phyloP scores from a whole-genome alignment of 2,113 vertebrate genomes.

The Nothocercus julius region DNA sequence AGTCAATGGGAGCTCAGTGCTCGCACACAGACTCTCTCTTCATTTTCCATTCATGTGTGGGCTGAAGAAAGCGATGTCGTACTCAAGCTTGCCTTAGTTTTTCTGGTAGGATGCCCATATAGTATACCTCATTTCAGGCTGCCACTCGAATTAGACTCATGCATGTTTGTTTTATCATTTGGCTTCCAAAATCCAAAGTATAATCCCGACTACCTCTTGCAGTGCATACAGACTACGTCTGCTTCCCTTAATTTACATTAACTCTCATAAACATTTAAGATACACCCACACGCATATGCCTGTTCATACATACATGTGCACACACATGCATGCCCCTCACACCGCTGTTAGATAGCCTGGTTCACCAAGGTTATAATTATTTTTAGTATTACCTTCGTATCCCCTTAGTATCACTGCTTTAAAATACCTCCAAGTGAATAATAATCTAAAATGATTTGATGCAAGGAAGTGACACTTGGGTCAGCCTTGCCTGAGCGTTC shows the following conservation, averaged over 20 bases:
- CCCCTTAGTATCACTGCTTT: background rate
- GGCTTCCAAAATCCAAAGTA: background rate
- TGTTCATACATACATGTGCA: rapidly evolving
- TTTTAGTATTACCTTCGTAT: background rate
- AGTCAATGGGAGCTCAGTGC: background rate
- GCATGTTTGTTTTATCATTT: background rate
- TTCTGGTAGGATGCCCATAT: background rate
- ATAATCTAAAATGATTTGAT: background rate
- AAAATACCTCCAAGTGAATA: background rate
- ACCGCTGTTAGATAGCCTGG: background rate
- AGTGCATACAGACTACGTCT: background rate
- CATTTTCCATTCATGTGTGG: background rate
- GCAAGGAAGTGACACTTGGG: background rate
- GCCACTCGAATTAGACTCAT: background rate
- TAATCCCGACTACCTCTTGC: background rate
- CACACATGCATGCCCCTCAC: rapidly evolving
- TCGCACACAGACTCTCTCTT: background rate
- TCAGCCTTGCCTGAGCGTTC: background rate
- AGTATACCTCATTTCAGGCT: background rate
- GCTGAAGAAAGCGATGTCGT: background rate
- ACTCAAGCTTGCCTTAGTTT: background rate
- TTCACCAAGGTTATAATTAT: background rate
- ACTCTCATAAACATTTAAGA: background rate
- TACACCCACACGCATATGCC: background rate
- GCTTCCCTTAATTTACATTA: background rate